phyloP scores from a whole-genome alignment of 1,140 invertebrate species.

The Pristionchus pacificus region DNA sequence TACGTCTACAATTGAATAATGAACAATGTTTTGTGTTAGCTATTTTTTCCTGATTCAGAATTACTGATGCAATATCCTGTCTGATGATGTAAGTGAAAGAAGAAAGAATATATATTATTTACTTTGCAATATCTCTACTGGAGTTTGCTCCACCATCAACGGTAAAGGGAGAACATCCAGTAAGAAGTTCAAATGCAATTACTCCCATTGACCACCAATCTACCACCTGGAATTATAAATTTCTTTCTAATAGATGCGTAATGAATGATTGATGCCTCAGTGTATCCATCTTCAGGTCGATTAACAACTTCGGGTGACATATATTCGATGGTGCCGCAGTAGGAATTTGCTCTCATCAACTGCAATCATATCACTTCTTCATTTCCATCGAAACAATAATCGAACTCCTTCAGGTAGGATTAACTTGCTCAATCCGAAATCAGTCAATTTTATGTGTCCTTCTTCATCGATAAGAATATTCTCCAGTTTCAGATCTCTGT shows the following conservation, averaged over 20 bases:
- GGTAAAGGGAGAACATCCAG: conserved; percentile 93
- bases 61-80: neutral
- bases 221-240: conserved; percentile 57
- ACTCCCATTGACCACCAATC: conserved; percentile 99
- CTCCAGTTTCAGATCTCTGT: conserved; percentile 86
- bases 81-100: neutral
- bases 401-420: conserved; percentile 59
- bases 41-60: too few species aligned
- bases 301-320: conserved; percentile 81
- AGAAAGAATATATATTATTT: too few species aligned
- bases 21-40: too few species aligned
- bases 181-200: conserved; percentile 89
- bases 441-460: conserved; percentile 83
- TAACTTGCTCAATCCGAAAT: conserved; percentile 86
- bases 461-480: conserved; percentile 80
- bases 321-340: conserved; percentile 90
- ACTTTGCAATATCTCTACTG: conserved; percentile 85
- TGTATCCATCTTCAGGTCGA: conserved; percentile 74
- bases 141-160: conserved; percentile 85
- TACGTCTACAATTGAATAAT: conserved; percentile 71
- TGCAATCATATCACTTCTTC: conserved; percentile 33
- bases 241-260: conserved; percentile 76
- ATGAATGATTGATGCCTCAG: conserved; percentile 64
- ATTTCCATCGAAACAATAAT: conserved; percentile 10
- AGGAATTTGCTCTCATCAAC: conserved; percentile 82